Evolutionary conservation across 1,140 invertebrate genomes (phyloP).

Genomic region (Leptinotarsa defecta): DNA sequence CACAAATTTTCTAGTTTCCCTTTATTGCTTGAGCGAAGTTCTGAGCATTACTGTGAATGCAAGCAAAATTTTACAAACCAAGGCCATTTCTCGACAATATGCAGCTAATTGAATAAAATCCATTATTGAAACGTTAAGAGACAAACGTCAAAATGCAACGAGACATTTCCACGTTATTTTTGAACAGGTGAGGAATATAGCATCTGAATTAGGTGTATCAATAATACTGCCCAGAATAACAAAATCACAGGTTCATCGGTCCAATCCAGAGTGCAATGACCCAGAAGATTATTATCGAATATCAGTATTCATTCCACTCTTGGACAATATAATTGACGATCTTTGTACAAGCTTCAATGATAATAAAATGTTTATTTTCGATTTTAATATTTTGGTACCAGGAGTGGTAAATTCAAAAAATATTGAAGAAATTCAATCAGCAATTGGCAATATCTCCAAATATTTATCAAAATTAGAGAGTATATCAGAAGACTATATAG

Average conservation of each 20-base stretch:
- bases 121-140: background rate
- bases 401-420: background rate
- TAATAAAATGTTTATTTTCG: too few relatives aligned
- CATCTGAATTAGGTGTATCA: background rate
- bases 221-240: background rate
- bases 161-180: background rate
- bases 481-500: background rate
- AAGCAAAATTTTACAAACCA: background rate
- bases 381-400: too few relatives aligned
- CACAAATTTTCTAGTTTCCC: background rate
- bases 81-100: background rate
- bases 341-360: too few relatives aligned
- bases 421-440: background rate
- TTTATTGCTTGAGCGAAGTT: background rate
- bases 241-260: background rate
- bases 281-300: too few relatives aligned
- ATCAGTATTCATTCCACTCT: background rate
- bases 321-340: background rate
- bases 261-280: background rate
- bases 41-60: background rate
- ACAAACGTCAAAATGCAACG: background rate
- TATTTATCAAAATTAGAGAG: background rate
- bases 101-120: background rate
- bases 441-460: background rate
- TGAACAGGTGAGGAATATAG: background rate